Conservation (phyloP, 2,113 vertebrate species). For the Ardeotis arabs region DNA sequence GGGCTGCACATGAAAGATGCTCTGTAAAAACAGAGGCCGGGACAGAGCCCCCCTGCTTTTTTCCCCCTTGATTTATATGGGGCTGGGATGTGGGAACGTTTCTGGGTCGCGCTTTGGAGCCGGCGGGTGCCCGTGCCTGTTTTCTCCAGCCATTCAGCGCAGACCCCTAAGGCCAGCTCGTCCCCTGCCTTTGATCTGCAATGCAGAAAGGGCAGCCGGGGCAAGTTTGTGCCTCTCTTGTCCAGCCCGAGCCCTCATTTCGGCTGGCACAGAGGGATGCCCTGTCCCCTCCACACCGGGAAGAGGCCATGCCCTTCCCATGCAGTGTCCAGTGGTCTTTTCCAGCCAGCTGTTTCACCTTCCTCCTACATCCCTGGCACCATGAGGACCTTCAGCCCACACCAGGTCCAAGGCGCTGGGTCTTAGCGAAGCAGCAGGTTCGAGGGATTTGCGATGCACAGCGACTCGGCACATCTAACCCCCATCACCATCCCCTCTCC, state of each 20-base stretch:
- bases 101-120: conserved; percentile 42
- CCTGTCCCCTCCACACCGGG: fast-evolving
- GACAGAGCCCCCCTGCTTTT: not conserved
- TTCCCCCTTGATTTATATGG: conserved; percentile 62
- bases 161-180: conserved; percentile 44
- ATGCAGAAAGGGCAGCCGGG: conserved; percentile 34
- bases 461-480: fast-evolving
- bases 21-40: conserved; percentile 62
- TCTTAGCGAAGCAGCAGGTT: not conserved
- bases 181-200: conserved; percentile 63
- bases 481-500: not conserved
- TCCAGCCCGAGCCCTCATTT: not conserved
- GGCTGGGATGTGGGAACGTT: conserved; percentile 65
- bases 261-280: not conserved
- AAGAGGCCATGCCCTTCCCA: not conserved
- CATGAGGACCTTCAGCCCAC: not conserved
- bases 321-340: not conserved
- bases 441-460: not conserved
- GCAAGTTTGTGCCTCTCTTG: not conserved
- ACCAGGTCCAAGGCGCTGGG: not conserved
- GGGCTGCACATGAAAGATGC: conserved; percentile 64
- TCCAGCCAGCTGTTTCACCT: not conserved
- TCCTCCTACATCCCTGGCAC: not conserved
- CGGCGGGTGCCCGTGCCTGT: conserved; percentile 15
- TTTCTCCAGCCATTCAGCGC: conserved; percentile 26